Conservation (phyloP, 1,140 invertebrate species). For the Orchestia grillus region DNA sequence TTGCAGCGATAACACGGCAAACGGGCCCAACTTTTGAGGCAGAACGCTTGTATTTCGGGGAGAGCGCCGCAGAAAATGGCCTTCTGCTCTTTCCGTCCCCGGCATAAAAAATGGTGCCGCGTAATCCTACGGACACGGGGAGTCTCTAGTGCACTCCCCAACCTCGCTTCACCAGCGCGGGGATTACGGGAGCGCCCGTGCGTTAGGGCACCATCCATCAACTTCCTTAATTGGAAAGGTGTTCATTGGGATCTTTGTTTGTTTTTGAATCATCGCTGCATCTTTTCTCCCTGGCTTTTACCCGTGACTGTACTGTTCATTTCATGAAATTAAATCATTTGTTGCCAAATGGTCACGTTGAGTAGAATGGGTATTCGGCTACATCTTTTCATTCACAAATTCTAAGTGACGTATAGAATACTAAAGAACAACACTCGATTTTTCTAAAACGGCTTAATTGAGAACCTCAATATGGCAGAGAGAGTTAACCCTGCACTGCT, state of each 20-base stretch:
- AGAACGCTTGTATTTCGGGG: neutral
- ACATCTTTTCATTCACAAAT: too few species aligned
- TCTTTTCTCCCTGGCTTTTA: neutral
- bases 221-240: neutral
- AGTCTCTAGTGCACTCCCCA: neutral
- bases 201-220: neutral
- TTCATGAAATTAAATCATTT: too few species aligned
- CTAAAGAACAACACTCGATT: too few species aligned
- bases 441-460: too few species aligned
- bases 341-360: too few species aligned
- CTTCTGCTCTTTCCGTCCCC: neutral
- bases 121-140: neutral
- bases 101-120: neutral
- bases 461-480: too few species aligned
- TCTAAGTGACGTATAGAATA: too few species aligned
- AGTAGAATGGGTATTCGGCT: too few species aligned
- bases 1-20: slow-evolving; percentile 40
- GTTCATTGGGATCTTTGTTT: neutral
- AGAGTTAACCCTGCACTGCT: too few species aligned
- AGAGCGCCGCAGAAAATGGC: neutral
- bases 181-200: neutral
- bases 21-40: neutral
- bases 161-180: neutral
- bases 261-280: neutral
- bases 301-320: too few species aligned